Evolutionary conservation across 2,888 invertebrate species (phyloP), one percentile per base, ranked within the genome.

Genomic region (Macrosoma leucophasiata): DNA sequence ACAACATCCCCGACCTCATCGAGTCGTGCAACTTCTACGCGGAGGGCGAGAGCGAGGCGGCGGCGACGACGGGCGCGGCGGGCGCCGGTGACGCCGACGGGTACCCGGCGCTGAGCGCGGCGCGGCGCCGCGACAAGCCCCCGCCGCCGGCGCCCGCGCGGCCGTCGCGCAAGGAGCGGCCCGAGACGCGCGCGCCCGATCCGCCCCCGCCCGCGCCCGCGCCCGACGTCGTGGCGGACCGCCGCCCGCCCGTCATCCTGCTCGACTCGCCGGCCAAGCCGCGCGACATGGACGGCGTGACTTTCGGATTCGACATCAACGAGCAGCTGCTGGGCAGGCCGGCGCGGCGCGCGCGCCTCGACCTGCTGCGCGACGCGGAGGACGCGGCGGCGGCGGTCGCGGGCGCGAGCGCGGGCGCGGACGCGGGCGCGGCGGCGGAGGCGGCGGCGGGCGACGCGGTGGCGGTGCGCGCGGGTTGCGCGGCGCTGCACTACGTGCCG

Each of bases 251-350:
- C 31, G 93, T 93, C 41, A 88, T 91, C 41, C 90, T 93, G 60
- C 76, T 92, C 46, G 88, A 91, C 65, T 89, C 90, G 57, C 81
- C 84, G 42, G 68, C 67, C 43, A 59, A 67, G 30, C 64, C 77
- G 49, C 84, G 84, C 46, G 78, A 79, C 51, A 87, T 90, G 71
- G 87, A 87, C 58, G 90, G 89, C 55, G 87, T 94, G 36, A 93
- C 92, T 19, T 95, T 95, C 70, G 93, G 93, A 8, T 92, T 92
- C 72, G 92, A 91, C 61, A 81, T 92, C 39, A 91, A 92, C 73
- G 90, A 91, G 70, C 89, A 90, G 64, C 81, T 92, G 55, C 74
- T 92, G 54, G 79, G 84, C 38, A 79, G 78, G 3, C 72, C 69
- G 15, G 43, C 48, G 41, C 58, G 62, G 10, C 57, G 60, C 12